Conservation (phyloP, 2,888 invertebrate species). For the Alitta virens region DNA sequence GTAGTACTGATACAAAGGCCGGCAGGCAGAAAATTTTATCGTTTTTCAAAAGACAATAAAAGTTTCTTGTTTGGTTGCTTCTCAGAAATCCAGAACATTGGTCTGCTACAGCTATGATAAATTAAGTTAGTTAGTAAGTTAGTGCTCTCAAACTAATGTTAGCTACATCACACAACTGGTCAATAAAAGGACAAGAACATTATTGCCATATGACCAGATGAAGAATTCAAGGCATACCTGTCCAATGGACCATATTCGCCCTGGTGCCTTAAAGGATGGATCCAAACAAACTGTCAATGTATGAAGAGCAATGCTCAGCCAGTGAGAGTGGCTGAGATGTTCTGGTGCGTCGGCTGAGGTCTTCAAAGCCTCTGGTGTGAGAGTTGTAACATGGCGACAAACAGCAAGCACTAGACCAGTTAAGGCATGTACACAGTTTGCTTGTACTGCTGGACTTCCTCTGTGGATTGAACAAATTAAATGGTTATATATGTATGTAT, state of each 20-base stretch:
- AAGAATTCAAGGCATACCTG: slow-evolving; percentile 43
- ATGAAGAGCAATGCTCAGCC: slow-evolving; percentile 42
- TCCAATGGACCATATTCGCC: slow-evolving; percentile 41
- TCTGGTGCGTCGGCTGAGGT: slow-evolving; percentile 34
- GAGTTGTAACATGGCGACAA: slow-evolving; percentile 30
- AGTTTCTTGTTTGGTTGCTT: no score
- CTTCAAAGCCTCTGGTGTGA: slow-evolving; percentile 20
- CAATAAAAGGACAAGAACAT: no score
- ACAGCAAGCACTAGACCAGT: slow-evolving; percentile 37
- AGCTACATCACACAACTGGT: no score
- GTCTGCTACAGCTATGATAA: no score
- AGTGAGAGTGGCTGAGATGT: slow-evolving; percentile 42
- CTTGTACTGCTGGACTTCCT: slow-evolving; percentile 44
- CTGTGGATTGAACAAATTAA: slow-evolving; percentile 25
- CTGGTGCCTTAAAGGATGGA: slow-evolving; percentile 37
- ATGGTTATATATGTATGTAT: no score
- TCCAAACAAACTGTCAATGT: slow-evolving; percentile 44
- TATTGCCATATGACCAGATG: not conserved
- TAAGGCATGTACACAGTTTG: slow-evolving; percentile 45
- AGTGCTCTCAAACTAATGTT: no score
- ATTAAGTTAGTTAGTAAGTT: no score
- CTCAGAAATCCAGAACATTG: no score
- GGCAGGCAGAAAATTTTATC: no score
- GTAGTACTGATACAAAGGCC: no score
- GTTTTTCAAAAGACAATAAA: no score